Percentiles rank a stretch among this genome's conserved stretches.
phyloP scores from a whole-genome alignment of 2,888 invertebrate species.

The Limenitis camilla region DNA sequence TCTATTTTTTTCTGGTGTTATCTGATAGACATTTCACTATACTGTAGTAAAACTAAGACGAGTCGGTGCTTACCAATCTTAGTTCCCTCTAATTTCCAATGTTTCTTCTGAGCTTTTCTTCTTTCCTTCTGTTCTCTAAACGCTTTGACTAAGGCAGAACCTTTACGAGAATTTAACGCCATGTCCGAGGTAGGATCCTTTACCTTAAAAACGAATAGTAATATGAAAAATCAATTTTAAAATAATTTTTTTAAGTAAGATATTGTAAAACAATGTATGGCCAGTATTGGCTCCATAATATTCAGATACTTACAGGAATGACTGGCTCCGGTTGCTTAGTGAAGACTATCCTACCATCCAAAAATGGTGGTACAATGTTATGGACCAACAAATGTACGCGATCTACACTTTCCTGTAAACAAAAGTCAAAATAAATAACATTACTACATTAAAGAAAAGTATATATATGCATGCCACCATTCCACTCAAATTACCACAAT shows the following conservation, averaged over 20 bases:
- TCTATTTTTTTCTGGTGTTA: too few species aligned
- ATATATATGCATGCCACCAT: too few species aligned
- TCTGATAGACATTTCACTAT: too few species aligned
- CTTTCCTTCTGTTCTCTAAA: slow-evolving; percentile 97
- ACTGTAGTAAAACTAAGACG: too few species aligned
- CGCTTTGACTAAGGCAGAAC: slow-evolving; percentile 90
- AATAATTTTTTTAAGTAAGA: background rate
- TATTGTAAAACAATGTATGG: too few species aligned
- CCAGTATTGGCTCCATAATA: too few species aligned
- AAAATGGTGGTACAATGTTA: slow-evolving; percentile 98
- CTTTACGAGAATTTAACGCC: slow-evolving; percentile 96
- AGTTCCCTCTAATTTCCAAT: slow-evolving; percentile 98
- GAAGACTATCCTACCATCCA: slow-evolving; percentile 98
- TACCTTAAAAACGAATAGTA: slow-evolving; percentile 44
- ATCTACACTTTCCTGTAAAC: slow-evolving; percentile 85
- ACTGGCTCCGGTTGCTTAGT: slow-evolving; percentile 99
- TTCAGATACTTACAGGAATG: slow-evolving; percentile 83
- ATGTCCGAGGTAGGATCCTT: slow-evolving; percentile 97
- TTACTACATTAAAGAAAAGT: background rate
- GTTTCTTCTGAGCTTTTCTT: slow-evolving; percentile 97
- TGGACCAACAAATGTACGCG: slow-evolving; percentile 97
- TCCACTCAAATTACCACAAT: too few species aligned
- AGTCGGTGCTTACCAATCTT: slow-evolving; percentile 77
- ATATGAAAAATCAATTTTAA: background rate
- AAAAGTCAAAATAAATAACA: background rate